A percentile compares a stretch with the other conserved stretches of the same genome.
phyloP scores from a whole-genome alignment of 2,797 vertebrate genomes.

The Toxotes lorentzi region DNA sequence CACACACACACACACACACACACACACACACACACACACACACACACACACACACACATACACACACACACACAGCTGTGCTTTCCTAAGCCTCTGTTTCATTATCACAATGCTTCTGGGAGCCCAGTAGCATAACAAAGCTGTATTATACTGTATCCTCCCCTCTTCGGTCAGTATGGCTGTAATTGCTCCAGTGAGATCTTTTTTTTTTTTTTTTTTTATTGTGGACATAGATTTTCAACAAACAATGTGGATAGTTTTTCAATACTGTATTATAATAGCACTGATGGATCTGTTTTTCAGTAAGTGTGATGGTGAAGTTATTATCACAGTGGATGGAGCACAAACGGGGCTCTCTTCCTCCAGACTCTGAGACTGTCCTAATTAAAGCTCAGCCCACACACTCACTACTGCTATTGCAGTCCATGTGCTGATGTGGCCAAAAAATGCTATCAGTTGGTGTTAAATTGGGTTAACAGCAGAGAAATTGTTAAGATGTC shows the following conservation, averaged over 20 bases:
- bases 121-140: slow-evolving; percentile 82
- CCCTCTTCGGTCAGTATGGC: slow-evolving; percentile 95
- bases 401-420: slow-evolving; percentile 38
- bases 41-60: not conserved
- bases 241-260: not conserved
- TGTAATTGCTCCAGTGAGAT: slow-evolving; percentile 96
- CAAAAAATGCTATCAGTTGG: slow-evolving; percentile 30
- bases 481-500: slow-evolving; percentile 28
- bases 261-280: not conserved
- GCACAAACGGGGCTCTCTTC: slow-evolving; percentile 3
- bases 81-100: slow-evolving; percentile 44
- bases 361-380: not conserved
- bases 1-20: too few relatives aligned
- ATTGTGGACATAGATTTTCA: not conserved
- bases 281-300: not conserved
- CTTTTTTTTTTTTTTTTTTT: not conserved
- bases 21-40: too few relatives aligned
- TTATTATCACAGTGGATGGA: slow-evolving; percentile 2
- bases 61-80: not conserved
- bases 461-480: slow-evolving; percentile 28
- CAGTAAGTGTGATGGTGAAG: not conserved
- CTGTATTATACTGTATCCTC: slow-evolving; percentile 77
- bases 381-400: slow-evolving; percentile 25
- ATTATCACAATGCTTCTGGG: slow-evolving; percentile 85
- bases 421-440: slow-evolving; percentile 35